Evolutionary conservation across 2,888 invertebrate species (phyloP).

Genomic region (Hyppa rectilinea): DNA sequence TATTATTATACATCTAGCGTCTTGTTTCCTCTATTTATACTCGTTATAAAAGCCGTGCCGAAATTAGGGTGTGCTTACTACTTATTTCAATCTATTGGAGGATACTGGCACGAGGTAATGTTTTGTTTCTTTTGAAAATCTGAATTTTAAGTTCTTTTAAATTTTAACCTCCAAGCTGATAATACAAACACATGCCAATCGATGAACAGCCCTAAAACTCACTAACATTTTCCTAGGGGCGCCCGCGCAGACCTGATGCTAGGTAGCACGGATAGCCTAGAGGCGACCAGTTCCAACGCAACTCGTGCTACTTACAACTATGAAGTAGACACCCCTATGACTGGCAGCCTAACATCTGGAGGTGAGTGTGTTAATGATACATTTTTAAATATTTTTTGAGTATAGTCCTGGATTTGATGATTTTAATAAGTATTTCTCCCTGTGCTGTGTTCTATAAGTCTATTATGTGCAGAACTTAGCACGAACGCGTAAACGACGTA

Average conservation of each 20-base stretch:
- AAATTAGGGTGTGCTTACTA: background rate
- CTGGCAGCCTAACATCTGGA: constrained; percentile 95
- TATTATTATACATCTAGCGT: no score
- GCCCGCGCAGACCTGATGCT: constrained; percentile 90
- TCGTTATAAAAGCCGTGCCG: background rate
- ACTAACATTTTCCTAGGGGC: constrained; percentile 67
- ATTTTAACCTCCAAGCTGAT: background rate
- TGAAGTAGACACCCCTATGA: constrained; percentile 96
- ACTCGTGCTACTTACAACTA: constrained; percentile 96
- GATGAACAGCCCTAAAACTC: background rate
- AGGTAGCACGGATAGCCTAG: constrained; percentile 93
- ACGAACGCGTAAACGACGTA: no score
- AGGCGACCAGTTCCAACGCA: constrained; percentile 94
- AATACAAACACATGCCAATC: background rate
- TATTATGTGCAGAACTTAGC: background rate
- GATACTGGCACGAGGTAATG: background rate
- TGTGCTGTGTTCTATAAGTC: background rate
- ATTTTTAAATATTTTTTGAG: background rate
- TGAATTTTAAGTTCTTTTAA: background rate
- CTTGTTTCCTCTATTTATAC: no score
- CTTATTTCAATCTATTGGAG: background rate
- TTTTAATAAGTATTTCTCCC: no score
- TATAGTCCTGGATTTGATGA: constrained; percentile 21
- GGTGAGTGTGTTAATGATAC: constrained; percentile 74
- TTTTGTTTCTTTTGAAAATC: background rate